A percentile compares a stretch with the other conserved stretches of the same genome.
These are phyloP conservation scores for Syrista parreyssii DNA, from an alignment of 2,888 invertebrate genomes.

Conservation along the genomic window DNA sequence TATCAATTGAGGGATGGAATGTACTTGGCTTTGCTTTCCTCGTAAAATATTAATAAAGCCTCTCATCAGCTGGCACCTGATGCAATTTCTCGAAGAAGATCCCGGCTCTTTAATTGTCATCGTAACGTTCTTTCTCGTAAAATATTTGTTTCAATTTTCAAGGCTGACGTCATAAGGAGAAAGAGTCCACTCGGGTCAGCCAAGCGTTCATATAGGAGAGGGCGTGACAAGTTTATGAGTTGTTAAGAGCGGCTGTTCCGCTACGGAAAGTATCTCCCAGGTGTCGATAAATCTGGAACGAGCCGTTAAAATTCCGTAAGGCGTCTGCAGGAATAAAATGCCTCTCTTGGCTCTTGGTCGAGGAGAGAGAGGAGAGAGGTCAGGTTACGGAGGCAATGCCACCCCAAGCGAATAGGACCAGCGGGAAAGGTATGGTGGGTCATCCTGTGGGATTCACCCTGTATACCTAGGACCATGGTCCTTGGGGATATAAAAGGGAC, in stretches of 20 bases:
- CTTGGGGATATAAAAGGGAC: background rate
- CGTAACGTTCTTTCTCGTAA: slow-evolving; percentile 46
- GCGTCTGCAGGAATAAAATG: slow-evolving; percentile 39
- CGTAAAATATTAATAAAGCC: background rate
- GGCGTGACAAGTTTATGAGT: slow-evolving; percentile 53
- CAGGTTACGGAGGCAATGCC: too few species aligned
- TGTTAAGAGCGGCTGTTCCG: slow-evolving; percentile 48
- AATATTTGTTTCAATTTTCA: slow-evolving; percentile 57
- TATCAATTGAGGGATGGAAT: background rate
- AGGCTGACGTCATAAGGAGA: slow-evolving; percentile 3
- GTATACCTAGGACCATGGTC: background rate
- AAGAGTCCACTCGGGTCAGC: slow-evolving; percentile 1
- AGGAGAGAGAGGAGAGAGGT: background rate
- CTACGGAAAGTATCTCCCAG: slow-evolving; percentile 34
- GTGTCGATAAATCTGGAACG: slow-evolving; percentile 53
- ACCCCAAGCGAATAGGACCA: background rate
- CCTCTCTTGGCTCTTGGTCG: background rate
- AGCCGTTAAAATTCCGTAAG: slow-evolving; percentile 46
- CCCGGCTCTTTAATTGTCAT: slow-evolving; percentile 46
- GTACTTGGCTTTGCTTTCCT: background rate
- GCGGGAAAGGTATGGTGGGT: background rate
- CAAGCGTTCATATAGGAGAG: slow-evolving; percentile 1
- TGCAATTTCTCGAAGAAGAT: slow-evolving; percentile 17
- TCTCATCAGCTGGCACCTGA: background rate
- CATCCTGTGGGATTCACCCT: background rate